phyloP scores from a whole-genome alignment of 2,888 invertebrate genomes.

The Chromoteleia sp. region DNA sequence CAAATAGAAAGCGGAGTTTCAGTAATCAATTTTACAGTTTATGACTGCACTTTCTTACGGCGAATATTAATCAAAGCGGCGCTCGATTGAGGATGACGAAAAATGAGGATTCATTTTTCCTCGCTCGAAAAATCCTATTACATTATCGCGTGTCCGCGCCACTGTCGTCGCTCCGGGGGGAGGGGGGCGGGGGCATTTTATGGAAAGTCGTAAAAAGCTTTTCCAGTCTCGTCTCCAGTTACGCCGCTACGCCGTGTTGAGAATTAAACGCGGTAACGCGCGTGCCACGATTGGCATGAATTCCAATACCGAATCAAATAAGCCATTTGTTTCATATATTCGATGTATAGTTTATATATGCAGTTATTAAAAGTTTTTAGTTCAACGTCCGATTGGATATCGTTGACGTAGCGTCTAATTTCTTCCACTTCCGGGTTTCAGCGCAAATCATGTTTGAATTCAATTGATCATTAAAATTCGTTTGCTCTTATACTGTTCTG shows the following conservation, averaged over 20 bases:
- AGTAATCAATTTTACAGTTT: constrained; percentile 66
- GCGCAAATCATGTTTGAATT: not conserved
- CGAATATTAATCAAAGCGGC: constrained; percentile 52
- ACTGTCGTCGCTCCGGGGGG: not conserved
- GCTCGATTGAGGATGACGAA: constrained; percentile 37
- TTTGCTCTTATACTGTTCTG: too few species aligned
- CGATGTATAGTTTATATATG: not conserved
- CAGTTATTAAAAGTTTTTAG: constrained; percentile 17
- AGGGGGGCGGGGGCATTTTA: constrained; percentile 25
- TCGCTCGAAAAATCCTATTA: constrained; percentile 30
- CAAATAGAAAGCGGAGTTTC: constrained; percentile 61
- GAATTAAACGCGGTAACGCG: constrained; percentile 58
- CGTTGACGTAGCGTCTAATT: too few species aligned
- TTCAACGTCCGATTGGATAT: too few species aligned
- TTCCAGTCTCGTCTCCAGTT: constrained; percentile 59
- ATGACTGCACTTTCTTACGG: constrained; percentile 64
- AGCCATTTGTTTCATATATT: constrained; percentile 34
- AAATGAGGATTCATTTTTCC: constrained; percentile 6
- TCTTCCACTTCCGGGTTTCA: too few species aligned
- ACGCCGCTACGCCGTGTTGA: constrained; percentile 37
- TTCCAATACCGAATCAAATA: constrained; percentile 43
- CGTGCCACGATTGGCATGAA: constrained; percentile 52
- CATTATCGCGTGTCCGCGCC: constrained; percentile 6
- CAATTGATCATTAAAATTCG: too few species aligned
- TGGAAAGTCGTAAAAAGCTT: constrained; percentile 69